phyloP scores from a whole-genome alignment of 2,888 invertebrate species.

The Amphipyra berbera region DNA sequence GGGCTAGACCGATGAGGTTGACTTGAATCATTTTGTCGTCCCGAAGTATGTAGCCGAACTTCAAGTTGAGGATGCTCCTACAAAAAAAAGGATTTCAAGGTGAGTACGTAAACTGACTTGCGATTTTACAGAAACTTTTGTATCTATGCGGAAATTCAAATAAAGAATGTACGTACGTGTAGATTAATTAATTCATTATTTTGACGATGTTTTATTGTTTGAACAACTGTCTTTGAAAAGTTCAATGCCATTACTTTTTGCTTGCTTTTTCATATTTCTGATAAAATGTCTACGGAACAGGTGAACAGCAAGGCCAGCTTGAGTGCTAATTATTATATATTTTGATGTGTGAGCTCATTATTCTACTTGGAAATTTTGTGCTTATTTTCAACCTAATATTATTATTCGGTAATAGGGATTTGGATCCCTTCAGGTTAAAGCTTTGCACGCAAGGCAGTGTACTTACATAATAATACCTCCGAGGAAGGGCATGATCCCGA shows the following conservation, averaged over 20 bases:
- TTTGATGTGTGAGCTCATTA: too few relatives aligned
- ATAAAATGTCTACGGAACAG: too few relatives aligned
- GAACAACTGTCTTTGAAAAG: too few relatives aligned
- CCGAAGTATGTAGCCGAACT: slow-evolving; percentile 93
- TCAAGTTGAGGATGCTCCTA: slow-evolving; percentile 93
- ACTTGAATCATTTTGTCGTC: slow-evolving; percentile 94
- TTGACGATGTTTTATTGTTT: not conserved
- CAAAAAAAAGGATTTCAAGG: not conserved
- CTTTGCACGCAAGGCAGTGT: not conserved
- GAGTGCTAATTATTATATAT: too few relatives aligned
- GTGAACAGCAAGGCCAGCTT: too few relatives aligned
- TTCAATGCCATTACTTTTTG: not conserved
- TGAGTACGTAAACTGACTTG: not conserved
- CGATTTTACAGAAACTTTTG: not conserved
- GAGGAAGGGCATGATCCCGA: slow-evolving; percentile 92
- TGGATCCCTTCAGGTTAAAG: not conserved
- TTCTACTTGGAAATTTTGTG: too few relatives aligned
- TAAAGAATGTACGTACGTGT: too few relatives aligned
- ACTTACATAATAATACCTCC: slow-evolving; percentile 95
- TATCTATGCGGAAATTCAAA: not conserved
- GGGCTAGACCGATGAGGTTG: slow-evolving; percentile 92
- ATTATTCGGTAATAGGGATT: too few relatives aligned
- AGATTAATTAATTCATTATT: not conserved
- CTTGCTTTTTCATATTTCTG: too few relatives aligned
- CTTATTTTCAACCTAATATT: too few relatives aligned